Conservation (phyloP, 2,888 invertebrate genomes). For the Cataglyphis rosenhaueri region DNA sequence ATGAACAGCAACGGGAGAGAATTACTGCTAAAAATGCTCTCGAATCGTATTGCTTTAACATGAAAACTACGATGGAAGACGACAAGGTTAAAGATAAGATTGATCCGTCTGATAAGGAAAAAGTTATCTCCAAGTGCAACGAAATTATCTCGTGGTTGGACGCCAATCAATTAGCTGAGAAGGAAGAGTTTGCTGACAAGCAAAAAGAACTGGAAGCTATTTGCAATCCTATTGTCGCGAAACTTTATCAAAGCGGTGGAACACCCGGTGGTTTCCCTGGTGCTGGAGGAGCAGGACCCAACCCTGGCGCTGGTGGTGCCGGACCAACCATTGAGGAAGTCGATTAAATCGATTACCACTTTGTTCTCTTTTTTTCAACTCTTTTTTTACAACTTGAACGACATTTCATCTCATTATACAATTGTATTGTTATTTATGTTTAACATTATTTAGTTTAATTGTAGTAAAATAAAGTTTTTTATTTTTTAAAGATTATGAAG, state of each 20-base stretch:
- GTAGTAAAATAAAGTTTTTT: conserved; percentile 36
- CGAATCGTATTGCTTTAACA: conserved; percentile 92
- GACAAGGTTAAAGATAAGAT: conserved; percentile 95
- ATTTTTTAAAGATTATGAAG: conserved; percentile 29
- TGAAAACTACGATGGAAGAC: conserved; percentile 98
- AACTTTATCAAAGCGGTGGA: conserved; percentile 89
- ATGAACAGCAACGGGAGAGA: conserved; percentile 89
- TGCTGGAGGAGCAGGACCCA: conserved; percentile 79
- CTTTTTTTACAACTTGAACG: neutral
- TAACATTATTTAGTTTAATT: neutral
- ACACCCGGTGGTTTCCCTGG: conserved; percentile 51
- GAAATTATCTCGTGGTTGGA: conserved; percentile 93
- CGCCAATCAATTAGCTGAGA: conserved; percentile 91
- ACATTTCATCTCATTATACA: conserved; percentile 19
- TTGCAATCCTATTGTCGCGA: conserved; percentile 93
- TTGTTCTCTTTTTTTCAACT: neutral
- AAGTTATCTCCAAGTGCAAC: conserved; percentile 90
- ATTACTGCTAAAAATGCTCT: conserved; percentile 91
- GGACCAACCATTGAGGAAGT: conserved; percentile 96
- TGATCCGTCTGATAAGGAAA: conserved; percentile 89
- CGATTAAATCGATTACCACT: conserved; percentile 87
- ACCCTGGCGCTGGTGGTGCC: conserved; percentile 86
- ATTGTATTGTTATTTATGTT: conserved; percentile 9
- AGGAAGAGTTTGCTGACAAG: conserved; percentile 91
- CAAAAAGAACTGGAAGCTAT: conserved; percentile 91